Evolutionary conservation across 1,140 invertebrate species (phyloP), one percentile per base, ranked within the genome.

Genomic region (Sinonovacula constricta): DNA sequence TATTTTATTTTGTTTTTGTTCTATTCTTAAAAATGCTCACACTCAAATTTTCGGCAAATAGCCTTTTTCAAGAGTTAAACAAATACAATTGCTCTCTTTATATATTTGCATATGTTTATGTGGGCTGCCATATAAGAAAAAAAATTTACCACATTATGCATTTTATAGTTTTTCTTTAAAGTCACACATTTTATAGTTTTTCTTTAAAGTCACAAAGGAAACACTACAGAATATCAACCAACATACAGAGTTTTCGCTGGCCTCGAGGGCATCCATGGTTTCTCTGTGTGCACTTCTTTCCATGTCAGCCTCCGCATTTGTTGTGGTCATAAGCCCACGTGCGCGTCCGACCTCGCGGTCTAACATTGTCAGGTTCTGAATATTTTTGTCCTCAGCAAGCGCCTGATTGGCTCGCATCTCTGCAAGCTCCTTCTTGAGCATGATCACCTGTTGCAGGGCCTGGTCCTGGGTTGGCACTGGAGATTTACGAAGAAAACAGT

Each of bases 371-470:
- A 74, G 39, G 57, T 71, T 78, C 24, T 75, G 60, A 15, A 87
- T 69, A 12, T 85, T 80, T 12, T 77, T 74, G 56, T 90, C 86
- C 65, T 89, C 87, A 0, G 85, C 81, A 14, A 88, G 65, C 10
- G 87, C 86, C 76, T 90, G 86, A 72, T 86, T 88, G 33, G 87
- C 86, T 51, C 87, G 81, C 80, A 91, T 86, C 79, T 91, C 90
- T 7, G 90, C 90, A 34, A 91, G 72, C 71, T 91, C 90, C 74
- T 88, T 91, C 85, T 91, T 91, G 26, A 91, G 79, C 36, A 88
- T 70, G 26, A 88, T 82, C 24, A 91, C 89, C 68, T 91, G 89
- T 26, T 91, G 90, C 31, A 91, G 68, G 10, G 89, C 89, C 70
- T 89, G 86, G 71, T 90, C 88, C 28, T 88, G 84, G 49, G 84